Conservation (phyloP, 2,113 vertebrate genomes). For the Actinemys pallida region DNA sequence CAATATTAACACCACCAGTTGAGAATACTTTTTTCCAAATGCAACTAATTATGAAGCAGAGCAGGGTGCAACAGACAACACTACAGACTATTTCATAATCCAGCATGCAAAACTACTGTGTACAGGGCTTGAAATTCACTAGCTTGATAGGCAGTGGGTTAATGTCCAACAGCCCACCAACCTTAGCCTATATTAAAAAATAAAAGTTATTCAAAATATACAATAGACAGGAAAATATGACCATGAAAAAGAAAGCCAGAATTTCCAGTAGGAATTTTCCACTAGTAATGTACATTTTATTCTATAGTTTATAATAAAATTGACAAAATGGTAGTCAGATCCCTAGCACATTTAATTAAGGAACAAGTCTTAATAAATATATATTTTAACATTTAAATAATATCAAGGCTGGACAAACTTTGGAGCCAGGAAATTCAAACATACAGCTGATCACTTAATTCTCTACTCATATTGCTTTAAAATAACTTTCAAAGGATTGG, state of each 20-base stretch:
- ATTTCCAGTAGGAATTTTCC: constrained; percentile 80
- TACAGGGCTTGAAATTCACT: constrained; percentile 98
- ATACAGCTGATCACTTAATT: constrained; percentile 4
- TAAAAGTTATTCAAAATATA: constrained; percentile 72
- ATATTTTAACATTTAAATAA: constrained; percentile 28
- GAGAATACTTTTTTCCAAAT: constrained; percentile 72
- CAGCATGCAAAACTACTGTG: constrained; percentile 90
- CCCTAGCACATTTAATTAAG: constrained; percentile 4
- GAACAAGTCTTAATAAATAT: constrained; percentile 54
- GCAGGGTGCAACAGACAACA: constrained; percentile 89
- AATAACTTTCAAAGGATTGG: neutral
- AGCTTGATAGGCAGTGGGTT: constrained; percentile 78
- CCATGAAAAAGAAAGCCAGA: constrained; percentile 76
- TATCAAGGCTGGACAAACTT: constrained; percentile 31
- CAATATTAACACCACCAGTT: constrained; percentile 70
- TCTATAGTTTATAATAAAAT: constrained; percentile 17
- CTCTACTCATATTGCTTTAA: neutral
- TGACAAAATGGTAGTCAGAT: constrained; percentile 38
- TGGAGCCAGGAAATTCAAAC: constrained; percentile 42
- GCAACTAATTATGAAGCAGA: constrained; percentile 82
- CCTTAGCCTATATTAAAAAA: constrained; percentile 74
- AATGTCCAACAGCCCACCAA: constrained; percentile 78
- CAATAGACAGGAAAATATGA: constrained; percentile 71
- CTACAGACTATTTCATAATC: constrained; percentile 87
- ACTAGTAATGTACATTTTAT: constrained; percentile 32